phyloP scores from a whole-genome alignment of 2,888 invertebrate species.

The Thera obeliscata region DNA sequence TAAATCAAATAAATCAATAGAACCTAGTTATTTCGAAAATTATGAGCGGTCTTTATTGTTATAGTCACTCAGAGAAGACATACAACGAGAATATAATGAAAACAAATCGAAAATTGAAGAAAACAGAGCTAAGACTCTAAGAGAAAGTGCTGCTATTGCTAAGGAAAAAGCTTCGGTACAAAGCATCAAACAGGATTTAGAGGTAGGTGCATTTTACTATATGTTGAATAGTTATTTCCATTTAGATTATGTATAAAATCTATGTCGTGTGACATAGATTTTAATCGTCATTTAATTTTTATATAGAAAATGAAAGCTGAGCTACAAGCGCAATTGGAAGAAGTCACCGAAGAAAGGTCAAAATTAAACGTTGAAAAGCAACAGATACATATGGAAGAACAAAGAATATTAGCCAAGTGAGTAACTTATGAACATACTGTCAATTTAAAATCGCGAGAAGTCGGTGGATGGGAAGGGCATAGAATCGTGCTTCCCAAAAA shows the following conservation, averaged over 20 bases:
- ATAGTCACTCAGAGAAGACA: constrained; percentile 71
- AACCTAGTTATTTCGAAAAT: no score
- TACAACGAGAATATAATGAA: constrained; percentile 75
- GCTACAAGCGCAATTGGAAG: constrained; percentile 73
- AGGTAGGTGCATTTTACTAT: constrained; percentile 54
- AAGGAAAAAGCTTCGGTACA: constrained; percentile 72
- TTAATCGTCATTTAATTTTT: neutral
- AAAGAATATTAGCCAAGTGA: constrained; percentile 73
- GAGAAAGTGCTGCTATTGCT: constrained; percentile 62
- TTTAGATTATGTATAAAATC: neutral
- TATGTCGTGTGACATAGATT: neutral
- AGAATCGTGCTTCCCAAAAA: no score
- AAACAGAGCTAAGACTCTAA: constrained; percentile 65
- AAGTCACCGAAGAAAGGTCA: constrained; percentile 70
- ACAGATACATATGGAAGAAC: constrained; percentile 74
- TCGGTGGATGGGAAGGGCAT: no score
- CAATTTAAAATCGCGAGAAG: no score
- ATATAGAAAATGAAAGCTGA: constrained; percentile 75
- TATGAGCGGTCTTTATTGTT: constrained; percentile 22
- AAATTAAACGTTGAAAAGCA: constrained; percentile 73
- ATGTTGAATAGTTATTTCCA: neutral
- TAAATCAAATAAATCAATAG: neutral
- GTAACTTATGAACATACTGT: constrained; percentile 24
- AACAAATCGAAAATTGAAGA: constrained; percentile 71
- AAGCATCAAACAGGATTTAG: constrained; percentile 70